A percentile compares a stretch with the other conserved stretches of the same genome.
These are phyloP conservation scores for Apus apus DNA, from an alignment of 2,113 vertebrate species.

Conservation along the genomic window DNA sequence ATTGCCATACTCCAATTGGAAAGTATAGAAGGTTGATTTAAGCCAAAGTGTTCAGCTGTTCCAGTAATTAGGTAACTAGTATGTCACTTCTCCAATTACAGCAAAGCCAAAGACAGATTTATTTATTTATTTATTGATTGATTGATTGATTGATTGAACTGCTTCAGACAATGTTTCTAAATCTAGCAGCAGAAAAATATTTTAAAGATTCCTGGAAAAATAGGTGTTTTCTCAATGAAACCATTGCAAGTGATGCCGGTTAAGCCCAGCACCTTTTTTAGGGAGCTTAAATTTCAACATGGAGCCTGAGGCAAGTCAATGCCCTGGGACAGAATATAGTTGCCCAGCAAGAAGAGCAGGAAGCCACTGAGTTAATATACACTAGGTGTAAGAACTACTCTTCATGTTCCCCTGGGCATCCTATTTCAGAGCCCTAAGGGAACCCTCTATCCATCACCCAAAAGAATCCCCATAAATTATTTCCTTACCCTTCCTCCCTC, in stretches of 20 bases:
- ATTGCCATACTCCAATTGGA: background rate
- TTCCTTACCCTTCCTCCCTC: background rate
- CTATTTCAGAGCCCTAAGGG: background rate
- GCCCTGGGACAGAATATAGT: background rate
- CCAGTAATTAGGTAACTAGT: background rate
- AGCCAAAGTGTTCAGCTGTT: background rate
- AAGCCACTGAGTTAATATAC: background rate
- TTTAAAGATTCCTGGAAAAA: background rate
- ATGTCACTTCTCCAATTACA: background rate
- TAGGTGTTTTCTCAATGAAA: background rate
- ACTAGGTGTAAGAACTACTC: background rate
- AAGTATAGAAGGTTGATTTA: background rate
- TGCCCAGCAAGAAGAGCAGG: background rate
- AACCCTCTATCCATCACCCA: background rate
- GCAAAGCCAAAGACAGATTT: background rate
- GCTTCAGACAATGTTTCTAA: background rate
- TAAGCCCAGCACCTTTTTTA: background rate
- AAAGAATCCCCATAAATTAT: background rate
- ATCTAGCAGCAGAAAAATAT: background rate
- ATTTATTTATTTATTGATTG: background rate
- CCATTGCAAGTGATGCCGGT: background rate
- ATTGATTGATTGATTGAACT: background rate
- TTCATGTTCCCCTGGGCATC: background rate
- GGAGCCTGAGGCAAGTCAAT: background rate
- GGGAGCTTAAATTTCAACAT: background rate